Conservation (phyloP, 2,113 vertebrate genomes). For the Gila orcuttii region DNA sequence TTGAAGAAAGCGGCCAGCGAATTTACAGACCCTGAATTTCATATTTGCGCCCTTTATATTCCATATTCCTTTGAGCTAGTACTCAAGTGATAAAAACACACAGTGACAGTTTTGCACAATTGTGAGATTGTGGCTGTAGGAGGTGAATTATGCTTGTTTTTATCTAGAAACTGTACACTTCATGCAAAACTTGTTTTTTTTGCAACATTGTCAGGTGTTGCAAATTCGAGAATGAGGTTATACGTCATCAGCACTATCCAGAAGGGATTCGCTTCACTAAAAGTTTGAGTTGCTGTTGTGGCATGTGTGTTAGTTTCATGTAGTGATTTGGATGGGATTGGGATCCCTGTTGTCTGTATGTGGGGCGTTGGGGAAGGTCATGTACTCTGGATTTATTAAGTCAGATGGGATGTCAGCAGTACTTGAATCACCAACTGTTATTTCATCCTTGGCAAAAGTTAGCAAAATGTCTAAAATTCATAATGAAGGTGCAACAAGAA, state of each 20-base stretch:
- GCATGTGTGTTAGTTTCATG: background rate
- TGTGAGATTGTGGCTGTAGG: slow-evolving; percentile 3
- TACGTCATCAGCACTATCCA: too few species aligned
- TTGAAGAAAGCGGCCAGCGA: slow-evolving; percentile 16
- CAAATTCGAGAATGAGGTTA: too few species aligned
- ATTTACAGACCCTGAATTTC: slow-evolving; percentile 13
- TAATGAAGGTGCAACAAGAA: background rate
- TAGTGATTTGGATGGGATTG: slow-evolving; percentile 15
- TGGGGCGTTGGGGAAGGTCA: background rate
- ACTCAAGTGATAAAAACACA: slow-evolving; percentile 3
- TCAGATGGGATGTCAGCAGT: slow-evolving; percentile 24
- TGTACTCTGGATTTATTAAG: slow-evolving; percentile 9
- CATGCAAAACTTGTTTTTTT: background rate
- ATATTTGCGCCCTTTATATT: background rate
- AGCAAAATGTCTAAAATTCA: background rate
- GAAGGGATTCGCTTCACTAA: background rate
- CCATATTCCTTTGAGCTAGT: background rate
- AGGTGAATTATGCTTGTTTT: slow-evolving; percentile 2
- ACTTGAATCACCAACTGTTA: slow-evolving; percentile 4
- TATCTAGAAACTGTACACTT: background rate
- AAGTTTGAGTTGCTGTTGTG: background rate
- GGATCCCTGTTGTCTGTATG: slow-evolving; percentile 22
- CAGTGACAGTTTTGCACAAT: slow-evolving; percentile 23
- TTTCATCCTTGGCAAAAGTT: slow-evolving; percentile 1
- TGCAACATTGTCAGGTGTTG: background rate